A percentile compares a stretch with the other conserved stretches of the same genome.
Conservation (phyloP, 2,888 invertebrate genomes). For the Microctonus hyperodae region DNA sequence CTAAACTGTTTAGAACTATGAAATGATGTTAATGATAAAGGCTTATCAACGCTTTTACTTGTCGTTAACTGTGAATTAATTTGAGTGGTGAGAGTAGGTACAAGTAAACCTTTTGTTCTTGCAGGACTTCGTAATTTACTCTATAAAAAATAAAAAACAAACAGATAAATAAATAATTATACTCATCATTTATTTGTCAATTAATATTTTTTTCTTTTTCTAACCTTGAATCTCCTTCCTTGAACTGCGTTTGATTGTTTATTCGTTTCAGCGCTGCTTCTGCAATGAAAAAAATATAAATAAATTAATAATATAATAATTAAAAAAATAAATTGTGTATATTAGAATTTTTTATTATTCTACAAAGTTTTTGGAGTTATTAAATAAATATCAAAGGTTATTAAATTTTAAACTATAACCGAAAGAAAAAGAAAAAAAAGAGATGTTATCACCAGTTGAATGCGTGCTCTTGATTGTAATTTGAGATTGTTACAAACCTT, state of each 20-base stretch:
- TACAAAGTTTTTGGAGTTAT: background rate
- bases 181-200: background rate
- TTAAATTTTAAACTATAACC: background rate
- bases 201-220: background rate
- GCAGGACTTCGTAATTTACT: slow-evolving; percentile 43
- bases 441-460: slow-evolving; percentile 14
- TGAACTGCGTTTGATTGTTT: background rate
- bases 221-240: slow-evolving; percentile 19
- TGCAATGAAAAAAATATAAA: background rate
- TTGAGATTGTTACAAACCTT: slow-evolving; percentile 52
- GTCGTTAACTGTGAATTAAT: slow-evolving; percentile 31
- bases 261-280: background rate
- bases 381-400: background rate
- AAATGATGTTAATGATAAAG: slow-evolving; percentile 17
- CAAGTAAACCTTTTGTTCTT: slow-evolving; percentile 29
- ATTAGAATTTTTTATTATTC: background rate
- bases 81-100: slow-evolving; percentile 22
- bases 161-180: slow-evolving; percentile 12
- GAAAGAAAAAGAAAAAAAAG: slow-evolving; percentile 16
- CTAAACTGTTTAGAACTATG: background rate
- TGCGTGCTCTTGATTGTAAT: slow-evolving; percentile 29
- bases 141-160: slow-evolving; percentile 40
- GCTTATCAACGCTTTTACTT: slow-evolving; percentile 33
- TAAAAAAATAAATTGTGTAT: background rate
- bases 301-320: background rate